Conservation (phyloP, 2,888 invertebrate genomes). For the Pseudoips prasinana region DNA sequence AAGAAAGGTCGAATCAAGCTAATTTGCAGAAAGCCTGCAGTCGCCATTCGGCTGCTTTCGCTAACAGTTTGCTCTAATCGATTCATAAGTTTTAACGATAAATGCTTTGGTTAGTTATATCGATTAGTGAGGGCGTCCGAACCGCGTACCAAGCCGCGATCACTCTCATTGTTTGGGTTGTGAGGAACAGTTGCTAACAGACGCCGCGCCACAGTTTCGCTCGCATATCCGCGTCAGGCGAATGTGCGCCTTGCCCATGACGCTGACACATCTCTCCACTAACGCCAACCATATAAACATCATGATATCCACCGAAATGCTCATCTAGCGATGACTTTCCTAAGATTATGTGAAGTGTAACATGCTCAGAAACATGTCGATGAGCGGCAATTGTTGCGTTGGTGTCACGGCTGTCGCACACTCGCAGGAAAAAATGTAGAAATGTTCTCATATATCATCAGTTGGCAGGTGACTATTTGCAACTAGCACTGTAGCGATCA, state of each 20-base stretch:
- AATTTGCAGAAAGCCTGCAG: constrained; percentile 41
- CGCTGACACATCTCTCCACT: constrained; percentile 27
- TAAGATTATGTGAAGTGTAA: constrained; percentile 19
- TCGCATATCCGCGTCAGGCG: constrained; percentile 55
- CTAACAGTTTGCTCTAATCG: constrained; percentile 36
- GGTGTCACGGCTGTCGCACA: constrained; percentile 39
- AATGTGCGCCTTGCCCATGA: constrained; percentile 58
- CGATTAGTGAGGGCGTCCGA: constrained; percentile 58
- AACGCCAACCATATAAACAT: constrained; percentile 26
- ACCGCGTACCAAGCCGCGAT: constrained; percentile 75
- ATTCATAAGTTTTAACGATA: constrained; percentile 46
- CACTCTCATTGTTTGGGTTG: constrained; percentile 76
- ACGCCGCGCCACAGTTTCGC: constrained; percentile 59
- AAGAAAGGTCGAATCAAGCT: constrained; percentile 34
- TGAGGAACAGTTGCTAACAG: constrained; percentile 69
- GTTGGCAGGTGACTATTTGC: constrained; percentile 71
- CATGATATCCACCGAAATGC: constrained; percentile 29
- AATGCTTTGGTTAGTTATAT: constrained; percentile 56
- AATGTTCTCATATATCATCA: constrained; percentile 75
- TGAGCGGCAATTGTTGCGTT: constrained; percentile 31
- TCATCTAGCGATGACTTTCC: constrained; percentile 28
- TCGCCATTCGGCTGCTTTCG: constrained; percentile 41
- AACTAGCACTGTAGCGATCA: constrained; percentile 48
- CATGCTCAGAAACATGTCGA: constrained; percentile 25
- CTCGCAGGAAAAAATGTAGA: constrained; percentile 60